Evolutionary conservation across 2,888 invertebrate genomes (phyloP), one percentile per base, ranked within the genome.

Genomic region (Athalia circularis): DNA sequence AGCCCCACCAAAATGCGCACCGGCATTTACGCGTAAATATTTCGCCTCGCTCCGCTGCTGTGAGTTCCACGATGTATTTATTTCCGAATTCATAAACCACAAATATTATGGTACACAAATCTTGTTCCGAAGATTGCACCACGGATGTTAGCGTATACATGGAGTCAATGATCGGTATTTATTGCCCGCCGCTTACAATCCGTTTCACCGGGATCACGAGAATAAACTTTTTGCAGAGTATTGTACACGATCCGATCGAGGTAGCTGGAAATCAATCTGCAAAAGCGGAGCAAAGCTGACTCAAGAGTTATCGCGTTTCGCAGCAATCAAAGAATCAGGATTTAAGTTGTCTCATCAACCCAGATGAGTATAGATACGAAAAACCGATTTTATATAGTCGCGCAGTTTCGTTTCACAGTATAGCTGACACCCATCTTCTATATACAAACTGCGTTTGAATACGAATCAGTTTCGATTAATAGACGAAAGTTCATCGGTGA

Each of bases 401-500:
- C 75, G 62, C 75, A 62, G 62, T 75, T 75, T 29, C 47, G 47
- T 75, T 52, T 13, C 29, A 45, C 5, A 57, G 45, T 9, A 29
- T 0, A 29, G 29, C 29, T 29, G 29, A 29, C n/a, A 50, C 11
- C 75, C 50, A 29, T 6, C 75, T 48, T 75, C 75, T 75, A n/a
- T n/a, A n/a, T n/a, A 15, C 57, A 59, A 47, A 47, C 29, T 57
- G 52, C 50, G 50, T 62, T 48, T 64, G 75, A 75, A 75, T 75
- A 62, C 75, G 43, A 75, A 75, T 47, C 50, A 75, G 75, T 43
- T n/a, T 3, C 75, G 75, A 75, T 75, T 75, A 75, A 62, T 75
- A 75, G 62, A 29, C 43, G 62, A 50, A 48, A 62, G 29, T 62
- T 62, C 8, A 8, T 8, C 6, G 47, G 5, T 65, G 47, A 8